Evolutionary conservation across 1,140 invertebrate genomes (phyloP).

Genomic region (Sipha flava): DNA sequence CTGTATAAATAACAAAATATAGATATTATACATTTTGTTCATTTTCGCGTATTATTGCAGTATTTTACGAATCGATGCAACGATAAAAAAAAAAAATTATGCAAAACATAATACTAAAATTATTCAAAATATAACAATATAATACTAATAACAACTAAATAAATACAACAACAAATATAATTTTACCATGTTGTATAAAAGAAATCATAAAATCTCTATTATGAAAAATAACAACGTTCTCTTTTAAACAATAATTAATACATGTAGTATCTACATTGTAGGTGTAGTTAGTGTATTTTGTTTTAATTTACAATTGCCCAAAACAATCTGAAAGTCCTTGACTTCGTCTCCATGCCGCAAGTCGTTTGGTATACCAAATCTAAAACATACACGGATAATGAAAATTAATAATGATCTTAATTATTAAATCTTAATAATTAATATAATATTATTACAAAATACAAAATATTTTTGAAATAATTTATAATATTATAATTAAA

Average conservation of each 20-base stretch:
- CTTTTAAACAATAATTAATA: background rate
- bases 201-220: background rate
- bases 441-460: no score
- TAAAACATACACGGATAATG: conserved; percentile 40
- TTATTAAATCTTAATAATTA: no score
- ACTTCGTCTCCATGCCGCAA: conserved; percentile 48
- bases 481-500: no score
- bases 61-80: no score
- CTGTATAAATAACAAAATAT: no score
- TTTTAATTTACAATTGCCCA: conserved; percentile 34
- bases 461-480: no score
- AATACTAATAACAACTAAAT: background rate
- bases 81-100: no score
- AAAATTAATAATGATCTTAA: no score
- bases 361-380: conserved; percentile 47
- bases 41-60: no score
- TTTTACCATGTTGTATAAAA: background rate
- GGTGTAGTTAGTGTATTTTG: background rate
- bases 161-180: background rate
- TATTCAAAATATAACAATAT: background rate
- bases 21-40: no score
- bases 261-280: background rate
- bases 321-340: conserved; percentile 47
- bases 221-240: background rate
- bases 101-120: background rate